Conservation (phyloP, 2,113 vertebrate species). For the cattle (Bos taurus) region ARS-UCD2.0 NC_037349.1:14483501-14484000, state of each 20-base stretch:
- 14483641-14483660: no score
- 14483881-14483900: not conserved
- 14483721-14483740: fast-evolving
- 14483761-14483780: not conserved
- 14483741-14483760: not conserved
- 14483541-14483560: not conserved
- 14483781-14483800: no score
- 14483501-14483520: not conserved
- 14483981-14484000: not conserved
- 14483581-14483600: not conserved
- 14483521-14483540: not conserved
- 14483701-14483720: fast-evolving
- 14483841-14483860: not conserved
- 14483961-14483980: not conserved
- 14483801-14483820: not conserved
- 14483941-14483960: not conserved
- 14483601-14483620: not conserved
- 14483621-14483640: not conserved
- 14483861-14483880: not conserved
- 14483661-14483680: not conserved
- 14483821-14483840: not conserved
- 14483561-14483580: not conserved
- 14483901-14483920: not conserved
- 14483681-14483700: not conserved
- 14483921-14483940: not conserved